A percentile compares a stretch with the other conserved stretches of the same genome.
phyloP scores from a whole-genome alignment of 2,797 vertebrate species.

The Danio aesculapii region DNA sequence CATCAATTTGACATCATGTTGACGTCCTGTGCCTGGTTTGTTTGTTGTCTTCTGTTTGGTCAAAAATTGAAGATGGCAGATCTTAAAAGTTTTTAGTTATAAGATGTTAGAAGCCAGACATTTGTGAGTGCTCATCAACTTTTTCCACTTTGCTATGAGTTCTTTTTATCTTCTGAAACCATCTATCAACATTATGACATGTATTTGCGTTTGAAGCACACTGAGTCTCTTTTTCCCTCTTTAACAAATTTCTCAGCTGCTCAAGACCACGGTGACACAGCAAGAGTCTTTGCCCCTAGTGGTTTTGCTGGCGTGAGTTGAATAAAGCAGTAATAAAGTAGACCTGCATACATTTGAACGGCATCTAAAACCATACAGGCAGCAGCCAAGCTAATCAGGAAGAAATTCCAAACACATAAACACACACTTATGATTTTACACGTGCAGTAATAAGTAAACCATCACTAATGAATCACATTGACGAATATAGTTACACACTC shows the following conservation, averaged over 20 bases:
- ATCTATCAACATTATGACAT: no score
- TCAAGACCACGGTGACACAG: conserved; percentile 4
- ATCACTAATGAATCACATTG: conserved; percentile 32
- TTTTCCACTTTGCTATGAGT: no score
- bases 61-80: no score
- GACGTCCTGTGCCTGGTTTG: no score
- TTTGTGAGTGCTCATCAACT: no score
- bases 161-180: no score
- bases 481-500: conserved; percentile 60
- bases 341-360: conserved; percentile 65
- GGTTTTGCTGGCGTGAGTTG: conserved; percentile 22
- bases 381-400: conserved; percentile 69
- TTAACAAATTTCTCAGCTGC: not conserved
- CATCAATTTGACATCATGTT: no score
- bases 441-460: conserved; percentile 46
- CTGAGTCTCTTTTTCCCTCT: conserved; percentile 10
- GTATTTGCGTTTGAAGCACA: not conserved
- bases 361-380: conserved; percentile 67
- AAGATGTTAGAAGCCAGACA: no score
- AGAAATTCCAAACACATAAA: conserved; percentile 67
- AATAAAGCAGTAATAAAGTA: conserved; percentile 67
- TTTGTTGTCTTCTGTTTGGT: no score
- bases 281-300: not conserved
- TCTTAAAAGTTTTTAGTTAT: no score
- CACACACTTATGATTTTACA: conserved; percentile 51